phyloP scores from a whole-genome alignment of 2,797 vertebrate species.

The Ctenosaura bakeri region DNA sequence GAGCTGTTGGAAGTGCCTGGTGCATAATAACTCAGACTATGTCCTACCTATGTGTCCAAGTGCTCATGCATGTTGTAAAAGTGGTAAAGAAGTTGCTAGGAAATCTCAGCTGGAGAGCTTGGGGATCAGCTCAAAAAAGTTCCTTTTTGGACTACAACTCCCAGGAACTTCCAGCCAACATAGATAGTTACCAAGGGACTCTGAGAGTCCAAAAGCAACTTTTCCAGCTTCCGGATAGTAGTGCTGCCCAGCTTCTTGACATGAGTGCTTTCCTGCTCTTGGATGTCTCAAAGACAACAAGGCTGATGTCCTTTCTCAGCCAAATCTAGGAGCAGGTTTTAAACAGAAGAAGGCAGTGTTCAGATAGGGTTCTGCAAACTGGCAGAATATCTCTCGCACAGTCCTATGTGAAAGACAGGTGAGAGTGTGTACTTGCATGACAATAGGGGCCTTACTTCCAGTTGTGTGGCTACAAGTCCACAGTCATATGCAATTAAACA shows the following conservation, averaged over 20 bases:
- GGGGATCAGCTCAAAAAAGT: not conserved
- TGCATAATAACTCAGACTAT: constrained; percentile 15
- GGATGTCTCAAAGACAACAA: not conserved
- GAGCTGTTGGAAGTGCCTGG: not conserved
- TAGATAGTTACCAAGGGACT: not conserved
- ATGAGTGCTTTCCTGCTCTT: not conserved
- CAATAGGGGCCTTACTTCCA: not conserved
- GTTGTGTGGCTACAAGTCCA: not conserved
- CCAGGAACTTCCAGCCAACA: not conserved
- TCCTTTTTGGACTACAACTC: not conserved
- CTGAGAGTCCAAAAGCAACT: too few relatives aligned
- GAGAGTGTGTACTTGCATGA: not conserved
- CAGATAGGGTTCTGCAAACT: not conserved
- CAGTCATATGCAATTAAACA: not conserved
- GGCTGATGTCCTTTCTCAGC: not conserved
- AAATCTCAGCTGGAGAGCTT: not conserved
- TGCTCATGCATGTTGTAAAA: not conserved
- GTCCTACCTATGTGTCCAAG: not conserved
- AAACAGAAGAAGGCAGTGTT: not conserved
- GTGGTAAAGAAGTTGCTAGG: not conserved
- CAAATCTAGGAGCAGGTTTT: not conserved
- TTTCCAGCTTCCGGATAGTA: too few relatives aligned
- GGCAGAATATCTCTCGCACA: not conserved
- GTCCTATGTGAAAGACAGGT: not conserved
- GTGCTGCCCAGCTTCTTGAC: not conserved